These are phyloP conservation scores for Parambassis ranga DNA, from an alignment of 2,797 vertebrate genomes.

Conservation along the genomic window DNA sequence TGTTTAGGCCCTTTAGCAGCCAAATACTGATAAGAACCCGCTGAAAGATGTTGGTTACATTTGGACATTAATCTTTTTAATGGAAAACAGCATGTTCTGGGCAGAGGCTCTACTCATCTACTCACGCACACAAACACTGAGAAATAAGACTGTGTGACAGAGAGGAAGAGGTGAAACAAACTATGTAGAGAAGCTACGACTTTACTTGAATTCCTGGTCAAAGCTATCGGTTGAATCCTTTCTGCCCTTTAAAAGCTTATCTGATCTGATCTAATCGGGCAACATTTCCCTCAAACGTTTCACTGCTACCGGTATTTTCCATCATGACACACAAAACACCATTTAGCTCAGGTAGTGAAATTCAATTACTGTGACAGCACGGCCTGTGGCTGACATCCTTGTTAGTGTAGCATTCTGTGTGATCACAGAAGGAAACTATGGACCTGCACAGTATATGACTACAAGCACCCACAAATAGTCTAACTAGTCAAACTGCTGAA, in stretches of 20 bases:
- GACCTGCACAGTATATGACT: slow-evolving; percentile 25
- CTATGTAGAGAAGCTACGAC: background rate
- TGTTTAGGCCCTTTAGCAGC: slow-evolving; percentile 3
- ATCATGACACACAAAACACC: background rate
- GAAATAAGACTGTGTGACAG: too few relatives aligned
- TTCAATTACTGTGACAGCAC: slow-evolving; percentile 16
- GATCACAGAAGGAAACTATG: background rate
- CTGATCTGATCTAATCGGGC: slow-evolving; percentile 21
- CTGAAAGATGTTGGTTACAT: slow-evolving; percentile 11
- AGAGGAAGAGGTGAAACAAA: slow-evolving; percentile 11
- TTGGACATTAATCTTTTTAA: slow-evolving; percentile 31
- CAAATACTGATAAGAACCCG: slow-evolving; percentile 31
- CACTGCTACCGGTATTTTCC: background rate
- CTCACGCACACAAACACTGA: slow-evolving; percentile 35
- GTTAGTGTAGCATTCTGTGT: background rate
- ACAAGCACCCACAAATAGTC: slow-evolving; percentile 33
- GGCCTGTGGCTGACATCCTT: background rate
- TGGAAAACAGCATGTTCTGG: slow-evolving; percentile 20
- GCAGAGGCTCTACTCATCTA: slow-evolving; percentile 15
- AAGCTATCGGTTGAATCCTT: too few relatives aligned
- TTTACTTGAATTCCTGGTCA: background rate
- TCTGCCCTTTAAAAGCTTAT: background rate
- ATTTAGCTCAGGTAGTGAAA: background rate
- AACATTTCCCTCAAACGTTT: slow-evolving; percentile 19
- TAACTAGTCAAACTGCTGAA: slow-evolving; percentile 2